Conservation (phyloP, 2,888 invertebrate genomes). For the Chamaedrilus cognettii region DNA sequence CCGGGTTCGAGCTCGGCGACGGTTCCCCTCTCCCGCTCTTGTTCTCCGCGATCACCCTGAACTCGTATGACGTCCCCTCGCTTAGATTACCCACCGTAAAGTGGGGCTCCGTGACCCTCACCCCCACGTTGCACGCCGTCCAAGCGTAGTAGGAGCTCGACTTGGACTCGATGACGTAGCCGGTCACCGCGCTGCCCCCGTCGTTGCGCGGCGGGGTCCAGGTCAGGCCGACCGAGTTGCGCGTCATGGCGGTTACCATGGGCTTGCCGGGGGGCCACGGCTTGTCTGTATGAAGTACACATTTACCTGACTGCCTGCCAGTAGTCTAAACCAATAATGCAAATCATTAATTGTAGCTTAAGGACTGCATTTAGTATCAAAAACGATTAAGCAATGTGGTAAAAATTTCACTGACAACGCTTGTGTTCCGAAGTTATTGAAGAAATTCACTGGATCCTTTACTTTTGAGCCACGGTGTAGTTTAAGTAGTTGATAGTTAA, state of each 20-base stretch:
- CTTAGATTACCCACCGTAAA: constrained; percentile 45
- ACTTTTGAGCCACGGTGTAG: too few species aligned
- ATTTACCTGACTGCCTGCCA: too few species aligned
- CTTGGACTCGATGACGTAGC: constrained; percentile 44
- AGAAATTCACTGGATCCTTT: too few species aligned
- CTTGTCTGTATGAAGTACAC: constrained; percentile 30
- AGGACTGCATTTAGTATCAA: too few species aligned
- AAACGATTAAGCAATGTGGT: too few species aligned
- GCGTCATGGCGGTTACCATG: constrained; percentile 35
- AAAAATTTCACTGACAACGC: too few species aligned
- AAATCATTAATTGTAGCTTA: too few species aligned
- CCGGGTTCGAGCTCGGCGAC: constrained; percentile 27
- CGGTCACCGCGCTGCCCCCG: constrained; percentile 74
- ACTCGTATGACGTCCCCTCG: constrained; percentile 53
- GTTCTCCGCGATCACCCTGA: constrained; percentile 44
- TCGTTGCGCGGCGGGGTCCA: constrained; percentile 82
- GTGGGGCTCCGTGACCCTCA: constrained; percentile 26
- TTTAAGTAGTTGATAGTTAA: too few species aligned
- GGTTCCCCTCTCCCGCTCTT: constrained; percentile 68
- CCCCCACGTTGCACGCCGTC: constrained; percentile 31
- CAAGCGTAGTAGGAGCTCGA: constrained; percentile 31
- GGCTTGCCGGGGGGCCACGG: constrained; percentile 43
- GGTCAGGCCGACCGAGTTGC: constrained; percentile 48
- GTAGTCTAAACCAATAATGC: too few species aligned
- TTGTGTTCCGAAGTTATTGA: too few species aligned